Evolutionary conservation across 2,888 invertebrate genomes (phyloP).

Genomic region (Heliconius erato): DNA sequence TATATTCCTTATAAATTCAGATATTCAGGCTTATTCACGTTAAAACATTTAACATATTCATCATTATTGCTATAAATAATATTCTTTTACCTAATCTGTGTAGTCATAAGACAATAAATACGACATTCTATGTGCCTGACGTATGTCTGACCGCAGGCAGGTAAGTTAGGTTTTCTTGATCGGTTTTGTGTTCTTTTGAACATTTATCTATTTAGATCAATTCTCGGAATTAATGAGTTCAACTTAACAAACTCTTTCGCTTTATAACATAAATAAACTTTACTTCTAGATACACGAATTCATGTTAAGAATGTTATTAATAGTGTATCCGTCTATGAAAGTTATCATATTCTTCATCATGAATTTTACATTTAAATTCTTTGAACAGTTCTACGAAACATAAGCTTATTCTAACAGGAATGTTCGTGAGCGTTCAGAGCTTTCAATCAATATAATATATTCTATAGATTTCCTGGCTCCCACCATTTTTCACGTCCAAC

Average conservation of each 20-base stretch:
- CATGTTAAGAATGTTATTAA: background rate
- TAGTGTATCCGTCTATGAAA: conserved; percentile 2
- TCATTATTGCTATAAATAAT: no score
- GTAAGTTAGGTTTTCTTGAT: background rate
- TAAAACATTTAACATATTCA: no score
- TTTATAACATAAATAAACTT: background rate
- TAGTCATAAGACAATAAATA: background rate
- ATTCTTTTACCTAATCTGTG: no score
- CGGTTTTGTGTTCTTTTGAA: no score
- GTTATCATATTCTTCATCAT: conserved; percentile 7
- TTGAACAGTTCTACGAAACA: conserved; percentile 25
- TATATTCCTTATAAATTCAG: no score
- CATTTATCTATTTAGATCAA: background rate
- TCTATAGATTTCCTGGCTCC: conserved; percentile 42
- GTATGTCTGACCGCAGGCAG: background rate
- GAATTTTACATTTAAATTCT: conserved; percentile 29
- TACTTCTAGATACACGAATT: background rate
- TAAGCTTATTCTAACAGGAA: conserved; percentile 26
- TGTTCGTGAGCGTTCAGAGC: conserved; percentile 22
- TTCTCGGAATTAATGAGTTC: background rate
- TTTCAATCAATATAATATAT: conserved; percentile 38
- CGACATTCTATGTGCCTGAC: background rate
- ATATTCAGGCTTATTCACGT: no score
- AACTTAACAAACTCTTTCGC: background rate
- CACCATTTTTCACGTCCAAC: conserved; percentile 42